Conservation (phyloP, 2,888 invertebrate species). For the Malthinus flaveolus region DNA sequence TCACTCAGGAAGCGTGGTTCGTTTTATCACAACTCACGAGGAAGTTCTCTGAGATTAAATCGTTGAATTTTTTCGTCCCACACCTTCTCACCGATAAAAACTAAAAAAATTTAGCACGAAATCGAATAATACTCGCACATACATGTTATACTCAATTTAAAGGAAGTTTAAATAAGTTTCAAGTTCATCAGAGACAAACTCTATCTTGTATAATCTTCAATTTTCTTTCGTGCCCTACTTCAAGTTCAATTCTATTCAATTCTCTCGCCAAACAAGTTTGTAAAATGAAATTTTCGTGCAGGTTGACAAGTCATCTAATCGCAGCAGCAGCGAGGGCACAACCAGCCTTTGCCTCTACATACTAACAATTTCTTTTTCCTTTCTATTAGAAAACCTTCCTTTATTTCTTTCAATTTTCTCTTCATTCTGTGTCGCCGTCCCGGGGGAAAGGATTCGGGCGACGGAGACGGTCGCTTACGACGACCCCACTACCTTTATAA, state of each 20-base stretch:
- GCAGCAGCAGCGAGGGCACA: constrained; percentile 41
- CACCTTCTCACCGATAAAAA: no score
- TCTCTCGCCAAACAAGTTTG: constrained; percentile 62
- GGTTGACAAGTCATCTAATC: constrained; percentile 63
- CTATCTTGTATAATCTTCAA: constrained; percentile 47
- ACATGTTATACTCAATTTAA: constrained; percentile 31
- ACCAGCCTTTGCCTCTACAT: constrained; percentile 42
- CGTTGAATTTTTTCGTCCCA: no score
- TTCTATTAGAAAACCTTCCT: constrained; percentile 51
- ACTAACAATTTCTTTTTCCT: constrained; percentile 50
- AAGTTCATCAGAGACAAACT: constrained; percentile 48
- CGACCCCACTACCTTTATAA: constrained; percentile 26
- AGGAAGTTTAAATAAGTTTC: constrained; percentile 48
- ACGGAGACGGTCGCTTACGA: constrained; percentile 19
- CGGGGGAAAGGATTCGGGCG: constrained; percentile 42
- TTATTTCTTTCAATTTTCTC: constrained; percentile 59
- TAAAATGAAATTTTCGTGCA: constrained; percentile 62
- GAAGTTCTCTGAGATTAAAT: no score
- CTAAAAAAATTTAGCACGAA: no score
- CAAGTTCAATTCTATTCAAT: constrained; percentile 60
- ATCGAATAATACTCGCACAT: no score
- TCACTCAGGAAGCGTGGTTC: no score
- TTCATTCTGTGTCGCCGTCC: constrained; percentile 55
- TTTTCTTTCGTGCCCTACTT: constrained; percentile 46
- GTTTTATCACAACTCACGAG: no score